Percentiles rank a stretch among this genome's conserved stretches.
These are phyloP conservation scores for Drosophila yooni DNA, from an alignment of 2,888 invertebrate species.

Conservation along the genomic window DNA sequence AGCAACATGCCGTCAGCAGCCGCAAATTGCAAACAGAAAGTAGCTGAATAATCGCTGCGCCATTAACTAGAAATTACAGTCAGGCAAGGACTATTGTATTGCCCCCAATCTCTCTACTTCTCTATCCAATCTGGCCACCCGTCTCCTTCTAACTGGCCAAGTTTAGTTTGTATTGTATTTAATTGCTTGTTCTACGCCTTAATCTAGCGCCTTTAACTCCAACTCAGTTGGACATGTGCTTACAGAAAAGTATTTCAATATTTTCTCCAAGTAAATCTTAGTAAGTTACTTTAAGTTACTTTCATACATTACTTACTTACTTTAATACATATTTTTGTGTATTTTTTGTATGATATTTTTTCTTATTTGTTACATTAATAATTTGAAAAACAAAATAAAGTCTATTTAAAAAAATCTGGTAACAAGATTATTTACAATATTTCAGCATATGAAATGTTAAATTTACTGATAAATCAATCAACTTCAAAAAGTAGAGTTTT, in stretches of 20 bases:
- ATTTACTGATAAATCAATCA: not conserved
- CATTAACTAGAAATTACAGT: constrained; percentile 60
- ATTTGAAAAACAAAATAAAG: rapidly evolving
- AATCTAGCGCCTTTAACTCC: not conserved
- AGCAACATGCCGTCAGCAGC: constrained; percentile 32
- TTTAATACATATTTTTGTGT: too few relatives aligned
- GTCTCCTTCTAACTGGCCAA: not conserved
- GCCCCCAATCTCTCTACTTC: not conserved
- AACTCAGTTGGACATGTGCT: not conserved
- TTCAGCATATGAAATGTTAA: not conserved
- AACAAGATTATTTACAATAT: not conserved
- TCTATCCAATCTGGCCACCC: not conserved
- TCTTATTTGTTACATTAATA: not conserved
- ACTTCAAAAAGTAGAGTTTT: not conserved
- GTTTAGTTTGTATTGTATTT: not conserved
- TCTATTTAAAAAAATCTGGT: not conserved
- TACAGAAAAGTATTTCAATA: not conserved
- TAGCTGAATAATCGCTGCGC: constrained; percentile 61
- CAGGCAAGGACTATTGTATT: constrained; percentile 47
- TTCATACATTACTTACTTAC: too few relatives aligned
- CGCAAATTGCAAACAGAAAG: constrained; percentile 59
- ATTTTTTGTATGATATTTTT: too few relatives aligned
- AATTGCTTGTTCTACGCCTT: not conserved
- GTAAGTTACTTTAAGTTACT: not conserved
- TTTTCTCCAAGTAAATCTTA: not conserved